Conservation (phyloP, 1,140 invertebrate species). For the Calephelis virginiensis region DNA sequence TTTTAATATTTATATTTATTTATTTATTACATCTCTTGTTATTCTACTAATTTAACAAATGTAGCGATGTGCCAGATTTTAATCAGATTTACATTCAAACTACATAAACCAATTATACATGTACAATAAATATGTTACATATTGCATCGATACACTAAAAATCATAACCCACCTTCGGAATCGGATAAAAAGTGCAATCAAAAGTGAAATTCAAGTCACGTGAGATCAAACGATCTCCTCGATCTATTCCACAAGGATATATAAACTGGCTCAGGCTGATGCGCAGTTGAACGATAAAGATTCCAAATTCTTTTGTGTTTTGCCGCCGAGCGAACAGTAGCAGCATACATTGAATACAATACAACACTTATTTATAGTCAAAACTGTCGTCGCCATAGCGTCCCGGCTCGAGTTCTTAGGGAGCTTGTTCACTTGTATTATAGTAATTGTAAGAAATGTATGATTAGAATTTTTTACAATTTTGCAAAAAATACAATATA, state of each 20-base stretch:
- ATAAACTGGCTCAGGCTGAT: slow-evolving; percentile 32
- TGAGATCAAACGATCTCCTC: slow-evolving; percentile 10
- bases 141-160: too few species aligned
- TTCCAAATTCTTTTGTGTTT: slow-evolving; percentile 74
- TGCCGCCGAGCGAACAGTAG: slow-evolving; percentile 68
- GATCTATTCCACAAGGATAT: slow-evolving; percentile 25
- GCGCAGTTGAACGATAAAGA: slow-evolving; percentile 54
- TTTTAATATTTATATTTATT: too few species aligned
- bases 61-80: too few species aligned
- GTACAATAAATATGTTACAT: too few species aligned
- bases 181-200: neutral
- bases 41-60: too few species aligned
- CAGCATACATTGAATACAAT: slow-evolving; percentile 76
- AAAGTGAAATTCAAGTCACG: slow-evolving; percentile 8
- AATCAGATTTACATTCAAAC: too few species aligned
- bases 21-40: too few species aligned
- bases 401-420: slow-evolving; percentile 46
- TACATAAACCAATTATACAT: too few species aligned
- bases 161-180: too few species aligned
- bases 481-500: too few species aligned
- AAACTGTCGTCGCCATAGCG: slow-evolving; percentile 75
- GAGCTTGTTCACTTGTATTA: slow-evolving; percentile 35
- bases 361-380: slow-evolving; percentile 78
- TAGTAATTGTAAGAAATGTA: neutral
- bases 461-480: neutral